Base-by-base conservation (phyloP, 2,113 vertebrate species). In the Eurystomus gularis region DNA sequence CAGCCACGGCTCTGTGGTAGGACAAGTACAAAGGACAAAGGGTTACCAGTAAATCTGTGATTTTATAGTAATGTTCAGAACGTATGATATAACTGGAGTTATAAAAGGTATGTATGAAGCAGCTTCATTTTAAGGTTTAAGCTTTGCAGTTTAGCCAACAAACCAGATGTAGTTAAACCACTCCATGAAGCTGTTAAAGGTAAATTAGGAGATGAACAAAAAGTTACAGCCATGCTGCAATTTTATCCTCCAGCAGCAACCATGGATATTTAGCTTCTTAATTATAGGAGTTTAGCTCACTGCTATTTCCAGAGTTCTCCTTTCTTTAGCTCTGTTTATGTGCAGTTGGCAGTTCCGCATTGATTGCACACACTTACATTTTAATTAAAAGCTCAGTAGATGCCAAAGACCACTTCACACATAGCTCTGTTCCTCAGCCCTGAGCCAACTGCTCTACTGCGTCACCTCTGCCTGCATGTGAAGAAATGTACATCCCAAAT, bases 121-220 rank as follows among this genome's bases (percentile, higher is more conserved):
- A 88, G 57, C 21, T 77, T 9, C 6, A 3, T 21, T 65, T 62
- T 24, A 57, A 52, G 46, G 55, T 83, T 80, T 42, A 40, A 78
- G 54, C 54, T 61, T 75, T 71, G 18, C 70, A 42, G 29, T 69
- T 73, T 35, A 91, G 24, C 51, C 52, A 80, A 60, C 70, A 82
- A 80, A 60, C 8, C 28, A 89, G 44, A 51, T 35, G 52, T 25
- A 58, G 73, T 23, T 90, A 20, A 89, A 61, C 48, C 69, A 51
- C n/a, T 81, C 57, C 29, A 16, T 29, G 11, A 66, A 64, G 65
- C 17, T 49, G 29, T 39, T 79, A 44, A 57, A 79, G n/a, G 21
- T 66, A 75, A 70, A 79, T 71, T 44, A 82, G 28, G 61, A 55
- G 17, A 91, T 48, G 62, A 91, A 82, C 40, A 84, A 69, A 89